Percentiles rank a stretch among this genome's conserved stretches.
Conservation (phyloP, 23 tunicate genomes). For the Diplosoma virens region DNA sequence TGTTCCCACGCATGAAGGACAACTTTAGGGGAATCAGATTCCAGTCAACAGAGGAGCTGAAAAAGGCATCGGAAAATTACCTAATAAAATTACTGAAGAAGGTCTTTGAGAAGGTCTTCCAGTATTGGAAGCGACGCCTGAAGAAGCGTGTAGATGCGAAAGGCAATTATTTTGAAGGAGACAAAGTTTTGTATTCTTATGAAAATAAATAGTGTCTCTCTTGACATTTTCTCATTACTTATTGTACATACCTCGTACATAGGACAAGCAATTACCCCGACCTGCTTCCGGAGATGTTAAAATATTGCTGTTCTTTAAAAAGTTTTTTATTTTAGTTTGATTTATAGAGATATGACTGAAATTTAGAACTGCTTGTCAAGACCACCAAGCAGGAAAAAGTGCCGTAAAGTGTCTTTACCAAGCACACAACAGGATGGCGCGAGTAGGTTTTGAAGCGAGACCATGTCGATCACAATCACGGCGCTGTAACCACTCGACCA, state of each 20-base stretch:
- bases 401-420: too few relatives aligned
- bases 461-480: too few relatives aligned
- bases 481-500: too few relatives aligned
- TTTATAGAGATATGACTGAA: too few relatives aligned
- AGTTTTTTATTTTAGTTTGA: too few relatives aligned
- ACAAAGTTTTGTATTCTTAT: constrained; percentile 1
- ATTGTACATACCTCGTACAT: constrained; percentile 25
- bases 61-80: constrained; percentile 13
- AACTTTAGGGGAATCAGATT: constrained; percentile 11
- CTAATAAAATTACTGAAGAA: background rate
- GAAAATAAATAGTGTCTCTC: constrained; percentile 19
- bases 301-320: too few relatives aligned
- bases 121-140: constrained; percentile 1
- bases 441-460: too few relatives aligned
- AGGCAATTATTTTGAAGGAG: constrained; percentile 18
- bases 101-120: constrained; percentile 4
- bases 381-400: too few relatives aligned
- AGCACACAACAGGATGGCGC: too few relatives aligned
- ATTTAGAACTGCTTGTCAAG: too few relatives aligned
- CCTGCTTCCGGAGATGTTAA: too few relatives aligned
- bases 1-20: constrained; percentile 1
- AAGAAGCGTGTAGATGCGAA: constrained; percentile 9
- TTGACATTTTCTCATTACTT: constrained; percentile 19
- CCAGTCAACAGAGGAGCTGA: constrained; percentile 10
- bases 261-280: too few relatives aligned